Evolutionary conservation across 2,888 invertebrate genomes (phyloP).

Genomic region (Amiota mariae): DNA sequence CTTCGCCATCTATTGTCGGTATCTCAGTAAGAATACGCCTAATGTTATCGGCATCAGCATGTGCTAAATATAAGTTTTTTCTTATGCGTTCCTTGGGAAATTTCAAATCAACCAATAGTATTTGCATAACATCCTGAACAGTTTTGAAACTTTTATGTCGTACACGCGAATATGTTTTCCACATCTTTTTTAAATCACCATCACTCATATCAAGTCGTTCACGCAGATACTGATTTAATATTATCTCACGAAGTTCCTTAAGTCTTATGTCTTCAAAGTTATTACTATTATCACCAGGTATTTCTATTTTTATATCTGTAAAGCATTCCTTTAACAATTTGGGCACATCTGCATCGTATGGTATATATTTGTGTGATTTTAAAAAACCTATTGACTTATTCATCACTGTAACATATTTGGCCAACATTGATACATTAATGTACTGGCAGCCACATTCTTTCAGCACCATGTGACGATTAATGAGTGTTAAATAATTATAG

Average conservation of each 20-base stretch:
- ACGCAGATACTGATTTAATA: conserved; percentile 70
- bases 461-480: conserved; percentile 78
- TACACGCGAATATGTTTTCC: conserved; percentile 68
- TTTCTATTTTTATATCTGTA: conserved; percentile 49
- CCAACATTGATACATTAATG: conserved; percentile 71
- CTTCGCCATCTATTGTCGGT: conserved; percentile 75
- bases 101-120: conserved; percentile 77
- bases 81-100: conserved; percentile 76
- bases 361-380: conserved; percentile 72
- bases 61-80: conserved; percentile 78
- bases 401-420: conserved; percentile 70
- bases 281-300: conserved; percentile 36
- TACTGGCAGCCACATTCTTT: conserved; percentile 77
- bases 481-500: conserved; percentile 76
- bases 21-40: conserved; percentile 76
- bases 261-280: conserved; percentile 59
- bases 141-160: conserved; percentile 74
- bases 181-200: conserved; percentile 68
- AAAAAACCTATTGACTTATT: conserved; percentile 69
- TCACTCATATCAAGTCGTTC: conserved; percentile 72
- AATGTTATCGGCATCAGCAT: conserved; percentile 77
- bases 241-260: conserved; percentile 61
- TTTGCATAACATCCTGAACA: conserved; percentile 76
- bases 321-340: conserved; percentile 66
- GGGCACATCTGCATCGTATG: conserved; percentile 70